Evolutionary conservation across 2,797 vertebrate species (phyloP).

Genomic region (Enteromius mattozi): DNA sequence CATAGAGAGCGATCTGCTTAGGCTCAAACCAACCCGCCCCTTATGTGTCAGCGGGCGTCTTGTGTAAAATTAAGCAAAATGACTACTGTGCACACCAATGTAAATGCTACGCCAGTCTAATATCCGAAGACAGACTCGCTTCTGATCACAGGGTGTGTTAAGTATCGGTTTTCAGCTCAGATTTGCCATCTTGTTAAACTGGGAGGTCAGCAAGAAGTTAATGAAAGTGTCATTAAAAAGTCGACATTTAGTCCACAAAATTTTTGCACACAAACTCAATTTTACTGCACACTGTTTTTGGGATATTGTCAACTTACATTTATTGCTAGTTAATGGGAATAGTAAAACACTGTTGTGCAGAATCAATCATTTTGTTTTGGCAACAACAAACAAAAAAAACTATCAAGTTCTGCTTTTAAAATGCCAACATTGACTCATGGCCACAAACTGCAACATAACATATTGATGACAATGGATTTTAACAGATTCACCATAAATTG

Average conservation of each 20-base stretch:
- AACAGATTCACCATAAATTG: constrained; percentile 12
- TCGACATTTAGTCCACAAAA: constrained; percentile 23
- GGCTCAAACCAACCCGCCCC: constrained; percentile 27
- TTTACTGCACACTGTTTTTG: not conserved
- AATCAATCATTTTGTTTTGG: not conserved
- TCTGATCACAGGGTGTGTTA: constrained; percentile 52
- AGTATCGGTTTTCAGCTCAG: constrained; percentile 57
- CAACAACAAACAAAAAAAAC: constrained; percentile 4
- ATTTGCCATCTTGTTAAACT: constrained; percentile 59
- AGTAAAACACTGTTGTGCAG: not conserved
- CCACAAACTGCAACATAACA: not conserved
- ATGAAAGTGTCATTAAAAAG: constrained; percentile 46
- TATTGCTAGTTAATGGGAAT: not conserved
- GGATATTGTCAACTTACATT: not conserved
- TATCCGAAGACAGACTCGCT: constrained; percentile 55
- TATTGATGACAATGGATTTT: not conserved
- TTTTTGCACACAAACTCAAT: not conserved
- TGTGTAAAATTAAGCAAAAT: not conserved
- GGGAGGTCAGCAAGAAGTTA: constrained; percentile 19
- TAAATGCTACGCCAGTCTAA: constrained; percentile 47
- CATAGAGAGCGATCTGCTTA: constrained; percentile 47
- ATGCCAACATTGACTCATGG: not conserved
- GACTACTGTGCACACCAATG: constrained; percentile 38
- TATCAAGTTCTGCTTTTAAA: constrained; percentile 24
- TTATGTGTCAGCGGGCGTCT: constrained; percentile 52